phyloP scores from a whole-genome alignment of 1,140 invertebrate species.

The Drosophila bocqueti region DNA sequence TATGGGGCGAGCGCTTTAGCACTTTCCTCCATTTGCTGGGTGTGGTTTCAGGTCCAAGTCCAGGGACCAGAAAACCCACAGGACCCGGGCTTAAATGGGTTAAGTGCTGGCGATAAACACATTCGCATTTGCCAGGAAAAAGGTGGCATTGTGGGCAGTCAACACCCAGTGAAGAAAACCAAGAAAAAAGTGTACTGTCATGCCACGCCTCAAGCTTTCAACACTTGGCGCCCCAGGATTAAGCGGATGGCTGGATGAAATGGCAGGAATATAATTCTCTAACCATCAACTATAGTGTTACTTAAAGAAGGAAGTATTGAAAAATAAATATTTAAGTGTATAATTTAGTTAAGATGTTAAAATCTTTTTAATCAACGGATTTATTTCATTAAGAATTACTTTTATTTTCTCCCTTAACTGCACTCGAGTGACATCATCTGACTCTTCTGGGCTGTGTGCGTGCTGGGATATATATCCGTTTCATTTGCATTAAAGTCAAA shows the following conservation, averaged over 20 bases:
- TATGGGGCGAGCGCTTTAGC: conserved; percentile 16
- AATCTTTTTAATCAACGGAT: too few relatives aligned
- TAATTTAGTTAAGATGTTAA: too few relatives aligned
- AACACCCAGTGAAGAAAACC: conserved; percentile 33
- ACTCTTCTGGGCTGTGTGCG: background rate
- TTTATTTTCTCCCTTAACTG: conserved; percentile 7
- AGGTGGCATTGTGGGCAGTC: conserved; percentile 13
- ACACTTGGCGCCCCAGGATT: background rate
- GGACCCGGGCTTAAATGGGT: conserved; percentile 39
- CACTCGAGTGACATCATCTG: conserved; percentile 14
- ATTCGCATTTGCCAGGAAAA: conserved; percentile 22
- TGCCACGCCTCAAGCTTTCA: conserved; percentile 13
- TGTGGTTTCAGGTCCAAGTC: conserved; percentile 22
- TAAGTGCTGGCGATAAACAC: conserved; percentile 52
- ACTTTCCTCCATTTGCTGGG: conserved; percentile 36
- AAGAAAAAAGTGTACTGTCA: conserved; percentile 21
- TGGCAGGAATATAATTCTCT: conserved; percentile 1
- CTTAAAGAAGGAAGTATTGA: background rate
- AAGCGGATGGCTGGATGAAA: background rate
- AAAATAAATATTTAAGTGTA: background rate
- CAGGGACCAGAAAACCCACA: conserved; percentile 5
- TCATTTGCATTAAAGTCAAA: conserved; percentile 36
- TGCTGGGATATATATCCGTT: conserved; percentile 18
- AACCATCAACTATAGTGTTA: background rate
- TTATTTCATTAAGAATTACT: background rate